These are phyloP conservation scores for Echinarachnius parma DNA, from an alignment of 53 echinoderm and acorn worm species.

Conservation along the genomic window DNA sequence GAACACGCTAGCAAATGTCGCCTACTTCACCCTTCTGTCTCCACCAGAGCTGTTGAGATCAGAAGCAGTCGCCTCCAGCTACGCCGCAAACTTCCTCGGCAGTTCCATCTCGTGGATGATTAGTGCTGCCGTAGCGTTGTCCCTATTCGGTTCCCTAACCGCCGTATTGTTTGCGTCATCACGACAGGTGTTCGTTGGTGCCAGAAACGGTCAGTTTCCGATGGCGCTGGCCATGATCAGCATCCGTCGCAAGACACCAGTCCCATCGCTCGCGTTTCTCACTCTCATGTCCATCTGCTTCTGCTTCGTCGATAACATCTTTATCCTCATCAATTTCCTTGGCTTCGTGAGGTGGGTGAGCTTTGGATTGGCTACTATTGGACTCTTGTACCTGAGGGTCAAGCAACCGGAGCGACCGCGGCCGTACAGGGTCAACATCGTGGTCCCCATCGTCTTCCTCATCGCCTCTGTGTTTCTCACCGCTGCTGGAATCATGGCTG, in stretches of 20 bases:
- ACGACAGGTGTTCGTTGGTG: conserved; percentile 29
- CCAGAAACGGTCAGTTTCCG: conserved; percentile 33
- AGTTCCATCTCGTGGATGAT: conserved; percentile 21
- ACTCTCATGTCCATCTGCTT: not conserved
- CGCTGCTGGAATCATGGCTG: not conserved
- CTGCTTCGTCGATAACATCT: conserved; percentile 46
- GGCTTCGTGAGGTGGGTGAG: conserved; percentile 66
- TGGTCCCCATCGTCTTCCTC: conserved; percentile 10
- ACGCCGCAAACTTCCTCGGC: conserved; percentile 28
- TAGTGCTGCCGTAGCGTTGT: conserved; percentile 22
- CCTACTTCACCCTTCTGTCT: conserved; percentile 37
- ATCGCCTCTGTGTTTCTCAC: not conserved
- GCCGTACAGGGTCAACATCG: conserved; percentile 45
- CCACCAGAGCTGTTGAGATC: conserved; percentile 26
- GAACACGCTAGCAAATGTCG: conserved; percentile 36
- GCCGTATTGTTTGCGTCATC: conserved; percentile 23
- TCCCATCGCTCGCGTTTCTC: not conserved
- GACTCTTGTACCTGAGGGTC: conserved; percentile 60
- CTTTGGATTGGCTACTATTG: conserved; percentile 53
- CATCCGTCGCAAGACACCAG: conserved; percentile 18
- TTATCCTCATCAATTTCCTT: conserved; percentile 66
- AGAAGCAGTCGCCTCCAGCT: conserved; percentile 39
- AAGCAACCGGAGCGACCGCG: conserved; percentile 54
- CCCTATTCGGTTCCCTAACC: conserved; percentile 33
- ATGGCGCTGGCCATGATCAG: conserved; percentile 5